Evolutionary conservation across 2,888 invertebrate genomes (phyloP).

Genomic region (Aricia artaxerxes): DNA sequence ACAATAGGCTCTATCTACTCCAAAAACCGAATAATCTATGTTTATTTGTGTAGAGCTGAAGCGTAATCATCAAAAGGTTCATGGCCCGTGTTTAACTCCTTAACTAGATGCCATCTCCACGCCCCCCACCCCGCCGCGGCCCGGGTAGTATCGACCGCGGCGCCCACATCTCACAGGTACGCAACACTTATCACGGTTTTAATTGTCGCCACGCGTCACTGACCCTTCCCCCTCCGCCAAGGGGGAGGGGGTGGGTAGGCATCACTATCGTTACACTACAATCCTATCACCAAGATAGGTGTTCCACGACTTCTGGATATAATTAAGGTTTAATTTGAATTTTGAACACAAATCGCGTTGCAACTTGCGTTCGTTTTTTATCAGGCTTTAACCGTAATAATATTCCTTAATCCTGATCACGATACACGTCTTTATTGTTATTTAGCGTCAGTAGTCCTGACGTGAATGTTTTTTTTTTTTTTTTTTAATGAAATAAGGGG

Average conservation of each 20-base stretch:
- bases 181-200: slow-evolving; percentile 79
- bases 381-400: no score
- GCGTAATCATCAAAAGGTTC: slow-evolving; percentile 16
- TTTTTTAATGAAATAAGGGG: no score
- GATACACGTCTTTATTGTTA: not conserved
- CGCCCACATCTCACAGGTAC: slow-evolving; percentile 78
- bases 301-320: not conserved
- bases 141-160: slow-evolving; percentile 67
- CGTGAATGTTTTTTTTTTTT: not conserved
- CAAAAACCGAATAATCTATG: not conserved
- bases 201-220: slow-evolving; percentile 78
- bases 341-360: not conserved
- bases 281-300: not conserved
- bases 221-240: slow-evolving; percentile 53
- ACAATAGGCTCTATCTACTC: not conserved
- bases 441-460: not conserved
- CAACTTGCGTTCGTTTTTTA: no score
- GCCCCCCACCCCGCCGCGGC: slow-evolving; percentile 51
- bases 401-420: no score
- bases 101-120: slow-evolving; percentile 55
- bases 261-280: not conserved
- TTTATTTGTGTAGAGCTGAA: not conserved
- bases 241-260: not conserved
- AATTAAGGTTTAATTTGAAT: not conserved
- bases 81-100: slow-evolving; percentile 55